Evolutionary conservation across 1,140 invertebrate genomes (phyloP), one percentile per base, ranked within the genome.

Genomic region (Druon quercuslanigerum): DNA sequence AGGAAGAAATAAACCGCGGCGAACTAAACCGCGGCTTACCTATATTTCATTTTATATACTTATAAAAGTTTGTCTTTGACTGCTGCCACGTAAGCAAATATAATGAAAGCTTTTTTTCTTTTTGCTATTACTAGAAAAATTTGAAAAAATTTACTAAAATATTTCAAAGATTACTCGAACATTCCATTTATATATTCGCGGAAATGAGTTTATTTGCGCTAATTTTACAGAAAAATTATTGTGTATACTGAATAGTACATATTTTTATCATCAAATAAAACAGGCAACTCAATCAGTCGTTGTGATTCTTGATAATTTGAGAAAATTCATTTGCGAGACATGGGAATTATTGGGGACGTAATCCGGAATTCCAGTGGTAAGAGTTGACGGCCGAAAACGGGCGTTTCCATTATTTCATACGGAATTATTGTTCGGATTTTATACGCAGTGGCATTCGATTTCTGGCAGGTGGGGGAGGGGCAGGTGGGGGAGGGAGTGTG

Each of bases 361-460:
- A 89, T 88, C 87, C 86, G 83, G 79, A 81, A 84, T 85, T 82
- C 79, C 79, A 79, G 79, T 74, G 80, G 81, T 73, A 57, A 46
- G 54, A 40, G 52, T 60, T 81, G 78, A 81, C 79, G 79, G 78
- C 80, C 82, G 77, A 72, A 60, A 51, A 79, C 73, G 76, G 72
- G 75, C 82, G 86, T 87, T 89, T 87, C 85, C 88, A 86, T 84
- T 79, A 84, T 85, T 86, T 82, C 80, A 81, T 84, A 81, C 84
- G 80, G 81, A 86, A 88, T 88, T 88, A 89, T 90, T 85, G 87
- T 89, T 90, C 78, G 84, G 80, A 90, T 90, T 89, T 84, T 88
- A 88, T 85, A 83, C 85, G 80, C 86, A 83, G 84, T 86, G 87
- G 85, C 86, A 86, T 85, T 87, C 84, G 86, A 82, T 82, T 82